These are phyloP conservation scores for Drosophila limbata DNA, from an alignment of 2,888 invertebrate genomes.

Conservation along the genomic window DNA sequence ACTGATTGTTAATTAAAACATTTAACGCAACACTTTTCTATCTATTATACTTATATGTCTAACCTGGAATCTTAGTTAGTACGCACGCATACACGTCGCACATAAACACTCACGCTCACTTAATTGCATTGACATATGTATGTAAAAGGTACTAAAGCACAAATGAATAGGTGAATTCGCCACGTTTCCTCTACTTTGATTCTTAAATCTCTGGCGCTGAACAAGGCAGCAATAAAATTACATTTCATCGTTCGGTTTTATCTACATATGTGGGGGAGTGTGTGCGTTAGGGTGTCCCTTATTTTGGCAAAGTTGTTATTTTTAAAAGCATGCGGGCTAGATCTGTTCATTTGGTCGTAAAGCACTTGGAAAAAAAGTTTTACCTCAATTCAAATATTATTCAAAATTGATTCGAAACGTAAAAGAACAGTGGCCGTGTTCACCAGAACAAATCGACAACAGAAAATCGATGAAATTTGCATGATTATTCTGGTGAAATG, in stretches of 20 bases:
- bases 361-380: too few relatives aligned
- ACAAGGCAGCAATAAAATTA: slow-evolving; percentile 69
- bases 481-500: too few relatives aligned
- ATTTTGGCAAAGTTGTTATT: too few relatives aligned
- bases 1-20: slow-evolving; percentile 6
- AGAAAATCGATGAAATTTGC: too few relatives aligned
- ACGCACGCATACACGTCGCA: background rate
- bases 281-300: too few relatives aligned
- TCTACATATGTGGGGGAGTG: slow-evolving; percentile 6
- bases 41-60: background rate
- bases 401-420: too few relatives aligned
- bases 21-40: slow-evolving; percentile 16
- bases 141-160: slow-evolving; percentile 19
- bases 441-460: too few relatives aligned
- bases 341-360: too few relatives aligned
- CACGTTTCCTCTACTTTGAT: slow-evolving; percentile 15
- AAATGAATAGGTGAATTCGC: slow-evolving; percentile 57
- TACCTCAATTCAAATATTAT: too few relatives aligned
- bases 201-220: slow-evolving; percentile 39
- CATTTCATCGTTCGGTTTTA: slow-evolving; percentile 58
- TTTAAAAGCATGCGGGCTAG: too few relatives aligned
- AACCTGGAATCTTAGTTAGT: background rate
- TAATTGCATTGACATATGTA: background rate
- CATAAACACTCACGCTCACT: background rate
- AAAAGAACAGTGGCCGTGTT: too few relatives aligned